phyloP scores from a whole-genome alignment of 2,113 vertebrate genomes.

The Podiceps cristatus region DNA sequence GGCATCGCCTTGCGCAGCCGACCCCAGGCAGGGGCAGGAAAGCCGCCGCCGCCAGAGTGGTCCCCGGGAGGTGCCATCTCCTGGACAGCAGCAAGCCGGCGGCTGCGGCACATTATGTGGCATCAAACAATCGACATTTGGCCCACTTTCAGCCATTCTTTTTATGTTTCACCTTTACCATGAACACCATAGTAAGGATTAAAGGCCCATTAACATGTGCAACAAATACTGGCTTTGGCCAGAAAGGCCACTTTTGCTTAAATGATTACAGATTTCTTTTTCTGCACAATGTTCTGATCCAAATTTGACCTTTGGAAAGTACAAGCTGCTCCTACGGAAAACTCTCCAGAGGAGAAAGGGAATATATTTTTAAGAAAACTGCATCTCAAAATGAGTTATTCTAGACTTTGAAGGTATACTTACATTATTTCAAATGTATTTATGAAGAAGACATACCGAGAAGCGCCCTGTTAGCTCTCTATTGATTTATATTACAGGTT shows the following conservation, averaged over 20 bases:
- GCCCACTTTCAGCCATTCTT: not conserved
- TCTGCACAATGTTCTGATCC: not conserved
- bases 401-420: not conserved
- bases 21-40: not conserved
- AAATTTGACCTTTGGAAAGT: not conserved
- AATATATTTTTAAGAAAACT: not conserved
- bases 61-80: not conserved
- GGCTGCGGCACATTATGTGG: not conserved
- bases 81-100: rapidly evolving
- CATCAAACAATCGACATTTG: not conserved
- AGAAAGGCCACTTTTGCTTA: not conserved
- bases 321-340: not conserved
- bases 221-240: not conserved
- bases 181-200: not conserved
- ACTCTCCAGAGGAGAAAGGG: not conserved
- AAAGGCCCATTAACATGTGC: not conserved
- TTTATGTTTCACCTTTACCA: not conserved
- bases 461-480: not conserved
- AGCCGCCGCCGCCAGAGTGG: rapidly evolving
- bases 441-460: not conserved
- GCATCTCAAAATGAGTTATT: not conserved
- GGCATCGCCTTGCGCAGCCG: not conserved
- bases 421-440: not conserved
- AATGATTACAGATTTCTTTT: not conserved
- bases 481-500: not conserved